Base-by-base conservation (phyloP, 2,113 vertebrate species). In the Gorsachius goisagi region DNA sequence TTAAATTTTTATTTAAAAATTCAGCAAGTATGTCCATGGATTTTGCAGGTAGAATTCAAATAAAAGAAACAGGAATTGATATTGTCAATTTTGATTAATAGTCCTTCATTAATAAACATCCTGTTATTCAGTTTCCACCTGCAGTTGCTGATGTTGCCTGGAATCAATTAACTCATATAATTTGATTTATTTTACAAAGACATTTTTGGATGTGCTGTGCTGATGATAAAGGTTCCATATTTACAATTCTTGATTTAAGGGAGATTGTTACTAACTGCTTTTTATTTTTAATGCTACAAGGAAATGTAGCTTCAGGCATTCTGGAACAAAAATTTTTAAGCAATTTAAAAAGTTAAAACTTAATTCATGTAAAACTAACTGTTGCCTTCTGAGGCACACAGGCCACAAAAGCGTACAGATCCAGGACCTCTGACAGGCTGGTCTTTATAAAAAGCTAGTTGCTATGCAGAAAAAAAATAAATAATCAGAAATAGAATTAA, bases 161-260 rank as follows among this genome's bases (percentile, higher is more conserved):
- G 98, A 99, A 99, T 99, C 99, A 99, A 99, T 99, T 99, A 99
- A 98, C 98, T 98, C 98, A 98, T 98, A 98, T 99, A 98, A 99
- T 98, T 98, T 98, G 97, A 98, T 98, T 98, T 98, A 98, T 98
- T 98, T 98, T 98, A 98, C 98, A 98, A 98, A 98, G 98, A 98
- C 97, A 97, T 98, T 98, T 98, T 98, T 96, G 96, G 97, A 97
- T 98, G 95, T 97, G 97, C 96, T 98, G 94, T 92, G 96, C 89
- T 94, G 93, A 97, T 97, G 97, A 98, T 98, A 98, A 98, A 98
- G 97, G 95, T 97, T 95, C 97, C 97, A 89, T 97, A 97, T 98
- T 98, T 98, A 97, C 94, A 89, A 49, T 97, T 96, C 47, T 52
- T 97, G 96, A 98, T 98, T 96, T 96, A 96, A 97, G 89, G 33